Evolutionary conservation across 2,888 invertebrate genomes (phyloP), one percentile per base, ranked within the genome.

Genomic region (Polydrusus tereticollis): DNA sequence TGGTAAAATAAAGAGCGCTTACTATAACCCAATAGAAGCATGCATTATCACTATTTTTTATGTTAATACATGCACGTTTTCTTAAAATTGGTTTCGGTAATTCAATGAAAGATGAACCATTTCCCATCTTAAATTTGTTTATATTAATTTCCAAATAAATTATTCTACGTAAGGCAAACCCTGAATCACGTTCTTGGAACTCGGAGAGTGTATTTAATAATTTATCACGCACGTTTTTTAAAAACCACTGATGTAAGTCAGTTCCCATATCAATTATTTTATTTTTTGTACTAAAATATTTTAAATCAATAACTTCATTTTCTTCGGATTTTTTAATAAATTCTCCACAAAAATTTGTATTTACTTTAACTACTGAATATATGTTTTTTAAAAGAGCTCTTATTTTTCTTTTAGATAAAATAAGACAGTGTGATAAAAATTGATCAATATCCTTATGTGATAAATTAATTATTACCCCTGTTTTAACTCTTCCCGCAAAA

Each of bases 131-230:
- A n/a, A n/a, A n/a, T n/a, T n/a, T n/a, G n/a, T n/a, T n/a, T n/a
- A n/a, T n/a, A n/a, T n/a, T n/a, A n/a, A n/a, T n/a, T n/a, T n/a
- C n/a, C n/a, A n/a, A n/a, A n/a, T n/a, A n/a, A n/a, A n/a, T n/a
- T n/a, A n/a, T n/a, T n/a, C n/a, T n/a, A n/a, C n/a, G n/a, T n/a
- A n/a, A n/a, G n/a, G 75, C 63, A 77, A 78, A 79, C 0, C 78
- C 78, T 14, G 72, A 75, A 43, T 76, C 74, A 14, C 75, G 63
- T 59, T 78, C 77, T 57, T 80, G 77, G 55, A 80, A 78, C 7
- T 79, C 77, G 52, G 76, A 74, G 18, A 79, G 65, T 47, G 77
- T 63, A 43, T 57, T 74, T 8, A 75, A 52, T 26, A 78, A 72
- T 3, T n/a, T n/a, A n/a, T n/a, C n/a, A n/a, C n/a, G n/a, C n/a